Evolutionary conservation across 2,797 vertebrate species (phyloP).

Genomic region (Siniperca obscura): DNA sequence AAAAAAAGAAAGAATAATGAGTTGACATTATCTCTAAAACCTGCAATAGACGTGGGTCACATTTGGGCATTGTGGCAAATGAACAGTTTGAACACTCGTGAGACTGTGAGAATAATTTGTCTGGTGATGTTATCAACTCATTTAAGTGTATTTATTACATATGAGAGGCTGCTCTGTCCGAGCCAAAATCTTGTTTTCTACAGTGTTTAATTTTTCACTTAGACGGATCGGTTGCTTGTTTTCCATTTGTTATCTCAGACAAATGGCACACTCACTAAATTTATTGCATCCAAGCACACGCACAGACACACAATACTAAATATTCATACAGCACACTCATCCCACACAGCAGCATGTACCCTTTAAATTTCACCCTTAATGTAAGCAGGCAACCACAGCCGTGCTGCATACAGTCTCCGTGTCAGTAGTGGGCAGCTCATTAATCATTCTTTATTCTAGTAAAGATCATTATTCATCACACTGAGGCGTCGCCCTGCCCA

Average conservation of each 20-base stretch:
- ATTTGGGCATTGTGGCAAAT: background rate
- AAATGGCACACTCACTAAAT: background rate
- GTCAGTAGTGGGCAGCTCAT: conserved; percentile 51
- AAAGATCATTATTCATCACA: conserved; percentile 69
- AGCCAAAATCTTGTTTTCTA: conserved; percentile 43
- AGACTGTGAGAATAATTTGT: conserved; percentile 24
- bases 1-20: conserved; percentile 36
- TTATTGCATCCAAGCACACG: conserved; percentile 24
- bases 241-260: conserved; percentile 26
- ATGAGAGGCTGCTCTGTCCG: conserved; percentile 35
- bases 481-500: conserved; percentile 33
- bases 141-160: conserved; percentile 50
- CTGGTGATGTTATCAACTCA: conserved; percentile 31
- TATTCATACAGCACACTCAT: conserved; percentile 25
- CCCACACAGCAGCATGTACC: conserved; percentile 35
- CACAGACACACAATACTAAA: conserved; percentile 22
- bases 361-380: conserved; percentile 47
- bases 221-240: background rate
- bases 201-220: conserved; percentile 44
- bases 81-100: conserved; percentile 19
- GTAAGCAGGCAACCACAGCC: conserved; percentile 22
- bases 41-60: background rate
- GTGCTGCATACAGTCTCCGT: conserved; percentile 16
- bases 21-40: conserved; percentile 41
- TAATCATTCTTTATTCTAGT: conserved; percentile 71